Base-by-base conservation (phyloP, 2,113 vertebrate species). In the Salvelinus alpinus region DNA sequence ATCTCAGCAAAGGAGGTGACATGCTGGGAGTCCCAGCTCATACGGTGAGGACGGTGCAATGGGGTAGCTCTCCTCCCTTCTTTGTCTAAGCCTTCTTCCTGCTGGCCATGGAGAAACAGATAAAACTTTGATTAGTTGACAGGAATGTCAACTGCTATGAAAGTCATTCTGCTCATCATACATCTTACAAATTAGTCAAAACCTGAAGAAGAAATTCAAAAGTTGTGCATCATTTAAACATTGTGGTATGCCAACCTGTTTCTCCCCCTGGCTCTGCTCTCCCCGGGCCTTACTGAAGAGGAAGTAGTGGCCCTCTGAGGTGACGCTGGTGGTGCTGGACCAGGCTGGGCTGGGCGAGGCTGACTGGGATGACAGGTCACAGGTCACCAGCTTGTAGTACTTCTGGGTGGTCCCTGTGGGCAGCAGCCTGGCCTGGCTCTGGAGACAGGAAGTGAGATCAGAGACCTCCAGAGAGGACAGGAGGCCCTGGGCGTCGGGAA, bases 361-460 rank as follows among this genome's bases (percentile, higher is more conserved):
- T 0, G 97, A 98, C 74, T 97, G 95, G 78, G 96, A 97, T 59
- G 96, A 96, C 70, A 98, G 90, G 89, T 99, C 97, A 83, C 96
- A 98, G 0, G 95, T 96, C 84, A 99, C 98, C 64, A 99, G 92
- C 82, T 97, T 98, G 73, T 99, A 99, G 85, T 99, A 99, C 90
- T 97, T 99, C 87, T 97, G 96, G 66, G 97, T 96, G 87, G 97
- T 95, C 82, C 94, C 94, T 57, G 94, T 82, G 24, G 84, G 92
- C 0, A 99, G 91, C 0, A 98, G 91, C 12, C 93, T 91, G 25
- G 93, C 93, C 84, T 95, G 97, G 90, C 94, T 95, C 82, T 96
- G 96, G 79, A 96, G 95, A 89, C 95, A 96, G 47, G 95, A 93
- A 1, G 94, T 94, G 77, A 97, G 92, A 80, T 98, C 96, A 82